A percentile compares a stretch with the other conserved stretches of the same genome.
Conservation (phyloP, 1,140 invertebrate species). For the fruit fly (Drosophila melanogaster) region DNA sequence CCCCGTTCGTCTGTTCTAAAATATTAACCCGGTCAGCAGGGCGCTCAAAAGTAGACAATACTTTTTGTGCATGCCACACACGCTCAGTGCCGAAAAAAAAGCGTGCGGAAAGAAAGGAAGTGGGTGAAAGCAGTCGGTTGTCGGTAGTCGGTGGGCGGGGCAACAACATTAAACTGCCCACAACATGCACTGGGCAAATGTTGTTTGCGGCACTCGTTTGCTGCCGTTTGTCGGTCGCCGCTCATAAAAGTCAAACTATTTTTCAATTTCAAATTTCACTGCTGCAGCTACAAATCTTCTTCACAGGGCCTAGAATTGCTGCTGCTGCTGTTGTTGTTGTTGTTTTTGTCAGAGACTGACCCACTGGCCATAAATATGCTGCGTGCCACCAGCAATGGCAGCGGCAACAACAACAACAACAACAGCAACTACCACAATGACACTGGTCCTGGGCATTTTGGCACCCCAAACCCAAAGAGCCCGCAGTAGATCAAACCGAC, state of each 20-base stretch:
- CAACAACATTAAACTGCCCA: conserved; percentile 44
- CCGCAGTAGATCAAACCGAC: conserved; percentile 65
- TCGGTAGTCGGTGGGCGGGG: not conserved
- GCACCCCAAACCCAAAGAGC: conserved; percentile 5
- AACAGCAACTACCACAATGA: conserved; percentile 22
- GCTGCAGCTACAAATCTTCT: conserved; percentile 78
- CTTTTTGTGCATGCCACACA: conserved; percentile 40
- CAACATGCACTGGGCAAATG: conserved; percentile 47
- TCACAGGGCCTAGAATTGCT: conserved; percentile 49
- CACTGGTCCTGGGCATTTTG: conserved; percentile 35
- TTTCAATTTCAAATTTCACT: conserved; percentile 82
- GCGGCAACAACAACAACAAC: conserved; percentile 1
- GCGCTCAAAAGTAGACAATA: conserved; percentile 48
- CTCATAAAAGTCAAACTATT: conserved; percentile 83
- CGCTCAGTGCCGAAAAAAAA: conserved; percentile 18
- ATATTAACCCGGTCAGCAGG: conserved; percentile 27
- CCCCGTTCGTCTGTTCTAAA: conserved; percentile 45
- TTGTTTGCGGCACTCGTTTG: conserved; percentile 29
- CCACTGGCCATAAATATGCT: conserved; percentile 79
- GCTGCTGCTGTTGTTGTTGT: conserved; percentile 28
- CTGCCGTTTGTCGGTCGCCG: conserved; percentile 63
- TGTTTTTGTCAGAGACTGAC: conserved; percentile 68
- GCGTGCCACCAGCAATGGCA: conserved; percentile 62
- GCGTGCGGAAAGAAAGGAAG: not conserved
- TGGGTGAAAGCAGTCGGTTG: conserved; percentile 1